These are phyloP conservation scores for Xestia xanthographa DNA, from an alignment of 2,888 invertebrate genomes.

Conservation along the genomic window DNA sequence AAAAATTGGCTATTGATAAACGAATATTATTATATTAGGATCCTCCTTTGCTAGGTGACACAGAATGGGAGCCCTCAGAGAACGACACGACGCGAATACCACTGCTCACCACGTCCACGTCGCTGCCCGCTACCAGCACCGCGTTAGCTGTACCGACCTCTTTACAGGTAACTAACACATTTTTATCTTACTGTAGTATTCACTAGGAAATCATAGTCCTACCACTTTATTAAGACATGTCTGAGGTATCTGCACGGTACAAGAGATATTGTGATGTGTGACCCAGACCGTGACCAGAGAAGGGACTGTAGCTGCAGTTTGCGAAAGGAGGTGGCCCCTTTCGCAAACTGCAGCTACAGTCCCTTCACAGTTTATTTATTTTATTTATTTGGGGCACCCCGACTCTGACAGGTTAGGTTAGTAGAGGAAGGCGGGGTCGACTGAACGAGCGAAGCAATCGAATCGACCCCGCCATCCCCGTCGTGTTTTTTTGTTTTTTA, in stretches of 20 bases:
- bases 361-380: not conserved
- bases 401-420: no score
- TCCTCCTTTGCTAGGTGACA: slow-evolving; percentile 88
- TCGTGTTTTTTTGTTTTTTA: no score
- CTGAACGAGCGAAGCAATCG: no score
- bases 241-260: not conserved
- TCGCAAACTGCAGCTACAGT: not conserved
- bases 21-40: not conserved
- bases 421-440: no score
- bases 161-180: slow-evolving; percentile 70
- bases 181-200: not conserved
- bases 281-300: no score
- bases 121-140: slow-evolving; percentile 78
- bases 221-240: not conserved
- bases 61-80: slow-evolving; percentile 94
- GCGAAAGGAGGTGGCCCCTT: no score
- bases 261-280: not conserved
- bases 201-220: not conserved
- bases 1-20: not conserved
- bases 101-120: slow-evolving; percentile 74
- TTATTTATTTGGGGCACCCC: no score
- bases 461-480: no score
- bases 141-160: slow-evolving; percentile 82
- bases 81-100: slow-evolving; percentile 84
- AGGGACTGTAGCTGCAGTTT: no score